Percentiles rank a stretch among this genome's conserved stretches.
These are phyloP conservation scores for Bicyclus anynana DNA, from an alignment of 1,140 invertebrate genomes.

Conservation along the genomic window DNA sequence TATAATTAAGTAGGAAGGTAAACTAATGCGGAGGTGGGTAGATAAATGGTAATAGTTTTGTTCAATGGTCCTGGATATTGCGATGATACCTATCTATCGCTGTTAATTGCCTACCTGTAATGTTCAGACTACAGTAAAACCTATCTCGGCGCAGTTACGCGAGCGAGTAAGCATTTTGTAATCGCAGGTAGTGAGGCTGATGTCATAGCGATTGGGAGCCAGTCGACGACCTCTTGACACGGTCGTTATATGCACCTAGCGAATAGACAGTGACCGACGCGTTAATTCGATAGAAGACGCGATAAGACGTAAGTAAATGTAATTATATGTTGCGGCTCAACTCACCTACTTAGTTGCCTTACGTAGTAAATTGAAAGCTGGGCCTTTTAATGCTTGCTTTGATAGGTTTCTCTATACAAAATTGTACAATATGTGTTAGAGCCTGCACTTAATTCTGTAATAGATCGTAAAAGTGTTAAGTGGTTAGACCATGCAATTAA, in stretches of 20 bases:
- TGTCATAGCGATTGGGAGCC: slow-evolving; percentile 68
- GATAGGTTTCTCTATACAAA: not conserved
- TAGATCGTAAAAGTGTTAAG: not conserved
- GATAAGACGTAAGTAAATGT: slow-evolving; percentile 22
- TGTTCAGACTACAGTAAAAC: slow-evolving; percentile 15
- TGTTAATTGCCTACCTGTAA: not conserved
- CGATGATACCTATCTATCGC: not conserved
- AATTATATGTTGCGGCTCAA: slow-evolving; percentile 21
- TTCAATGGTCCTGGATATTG: too few species aligned
- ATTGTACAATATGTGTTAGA: not conserved
- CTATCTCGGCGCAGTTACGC: slow-evolving; percentile 49
- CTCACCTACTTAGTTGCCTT: not conserved
- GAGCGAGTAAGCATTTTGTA: slow-evolving; percentile 69
- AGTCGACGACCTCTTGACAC: slow-evolving; percentile 73
- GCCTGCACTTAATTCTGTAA: not conserved
- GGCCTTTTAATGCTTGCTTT: not conserved
- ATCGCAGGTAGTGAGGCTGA: slow-evolving; percentile 64
- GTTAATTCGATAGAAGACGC: slow-evolving; percentile 34
- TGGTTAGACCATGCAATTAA: not conserved
- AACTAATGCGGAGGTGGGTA: too few species aligned
- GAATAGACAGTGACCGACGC: slow-evolving; percentile 55
- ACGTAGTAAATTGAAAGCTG: not conserved
- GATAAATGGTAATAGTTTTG: too few species aligned
- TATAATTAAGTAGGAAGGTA: too few species aligned
- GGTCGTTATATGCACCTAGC: slow-evolving; percentile 42